phyloP scores from a whole-genome alignment of 2,797 vertebrate species.

The Tapera naevia region DNA sequence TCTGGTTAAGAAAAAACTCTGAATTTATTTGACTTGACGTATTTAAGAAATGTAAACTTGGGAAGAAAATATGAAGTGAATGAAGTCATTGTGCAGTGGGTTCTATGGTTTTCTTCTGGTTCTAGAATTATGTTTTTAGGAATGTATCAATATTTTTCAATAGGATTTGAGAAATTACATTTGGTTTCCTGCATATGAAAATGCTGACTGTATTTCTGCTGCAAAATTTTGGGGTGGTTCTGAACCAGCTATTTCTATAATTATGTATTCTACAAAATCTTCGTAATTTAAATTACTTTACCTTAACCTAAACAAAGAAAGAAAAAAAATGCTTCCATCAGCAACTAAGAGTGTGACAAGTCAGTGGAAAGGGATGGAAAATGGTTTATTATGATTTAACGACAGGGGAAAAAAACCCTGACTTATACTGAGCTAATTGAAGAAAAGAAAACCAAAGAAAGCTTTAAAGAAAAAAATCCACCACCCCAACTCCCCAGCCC shows the following conservation, averaged over 20 bases:
- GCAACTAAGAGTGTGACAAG: background rate
- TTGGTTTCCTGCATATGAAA: background rate
- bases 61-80: background rate
- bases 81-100: background rate
- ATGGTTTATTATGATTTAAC: background rate
- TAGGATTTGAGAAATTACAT: background rate
- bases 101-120: background rate
- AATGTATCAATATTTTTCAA: background rate
- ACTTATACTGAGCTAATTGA: background rate
- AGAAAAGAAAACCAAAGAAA: background rate
- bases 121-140: background rate
- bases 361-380: background rate
- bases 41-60: background rate
- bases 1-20: background rate
- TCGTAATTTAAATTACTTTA: background rate
- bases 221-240: background rate
- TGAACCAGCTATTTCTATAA: background rate
- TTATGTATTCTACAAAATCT: background rate
- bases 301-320: background rate
- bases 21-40: background rate
- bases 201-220: background rate
- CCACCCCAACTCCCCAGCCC: no score
- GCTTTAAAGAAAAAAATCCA: background rate
- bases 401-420: no score
- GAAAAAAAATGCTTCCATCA: background rate